Evolutionary conservation across 1,140 invertebrate species (phyloP), one percentile per base, ranked within the genome.

Genomic region (Drosophila tristis): DNA sequence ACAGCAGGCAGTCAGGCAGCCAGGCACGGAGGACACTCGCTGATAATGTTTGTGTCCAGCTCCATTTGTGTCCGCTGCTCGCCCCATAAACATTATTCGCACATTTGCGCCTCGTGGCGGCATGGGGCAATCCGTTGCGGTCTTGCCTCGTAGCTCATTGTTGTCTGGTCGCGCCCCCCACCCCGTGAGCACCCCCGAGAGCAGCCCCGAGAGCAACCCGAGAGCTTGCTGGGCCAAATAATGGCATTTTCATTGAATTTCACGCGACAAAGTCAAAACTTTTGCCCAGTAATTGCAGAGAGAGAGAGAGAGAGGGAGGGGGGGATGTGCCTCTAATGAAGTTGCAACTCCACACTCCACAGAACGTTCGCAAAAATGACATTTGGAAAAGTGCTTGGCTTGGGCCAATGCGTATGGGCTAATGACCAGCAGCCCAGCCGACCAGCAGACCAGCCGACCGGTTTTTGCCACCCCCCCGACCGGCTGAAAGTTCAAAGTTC

Each of bases 181-280:
- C 13, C 13, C 29, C 39, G n/a, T 11, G 20, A 20, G 20, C 20
- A 16, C 16, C 16, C 16, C 16, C 16, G 20, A 20, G n/a, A n/a
- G n/a, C n/a, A n/a, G n/a, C 13, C 13, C 29, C 39, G n/a, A 7
- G 20, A 20, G 20, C 20, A 16, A 0, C 16, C 16, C 16, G 0
- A n/a, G 20, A 20, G 20, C 35, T 5, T 45, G 54, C 47, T 82
- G 82, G 78, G 73, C 56, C 74, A 82, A 89, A 82, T 87, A 89
- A 87, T 87, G 79, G 84, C 78, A 87, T 79, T 87, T 87, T 87
- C 84, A 87, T 87, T 87, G 82, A 87, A 87, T 87, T 89, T 82
- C 64, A 87, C 78, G 84, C 84, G 78, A 71, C 75, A 87, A 87
- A 87, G 82, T 87, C 82, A 87, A 81, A 86, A 87, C 70, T 89